These are phyloP conservation scores for Harpalus rufipes DNA, from an alignment of 2,888 invertebrate genomes.

Conservation along the genomic window DNA sequence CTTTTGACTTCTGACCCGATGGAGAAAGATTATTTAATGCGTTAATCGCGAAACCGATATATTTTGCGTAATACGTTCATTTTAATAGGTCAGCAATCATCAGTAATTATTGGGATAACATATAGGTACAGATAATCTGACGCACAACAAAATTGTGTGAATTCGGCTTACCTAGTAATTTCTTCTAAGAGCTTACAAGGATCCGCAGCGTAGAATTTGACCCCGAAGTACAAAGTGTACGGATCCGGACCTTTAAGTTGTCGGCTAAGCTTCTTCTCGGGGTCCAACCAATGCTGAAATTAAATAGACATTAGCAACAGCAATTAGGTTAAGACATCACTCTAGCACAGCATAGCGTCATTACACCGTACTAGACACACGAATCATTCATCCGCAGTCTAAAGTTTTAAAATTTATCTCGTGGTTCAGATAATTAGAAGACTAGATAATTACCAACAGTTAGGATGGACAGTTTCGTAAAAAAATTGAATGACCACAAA, in stretches of 20 bases:
- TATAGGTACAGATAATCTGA: too few relatives aligned
- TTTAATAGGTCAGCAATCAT: too few relatives aligned
- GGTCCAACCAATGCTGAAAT: conserved; percentile 95
- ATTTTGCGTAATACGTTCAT: not conserved
- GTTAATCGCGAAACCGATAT: not conserved
- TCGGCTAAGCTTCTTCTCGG: conserved; percentile 91
- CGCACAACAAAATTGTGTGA: not conserved
- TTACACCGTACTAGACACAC: not conserved
- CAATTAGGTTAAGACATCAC: conserved; percentile 14
- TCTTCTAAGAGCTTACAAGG: conserved; percentile 97
- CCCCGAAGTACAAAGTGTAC: conserved; percentile 96
- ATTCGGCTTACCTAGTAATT: conserved; percentile 88
- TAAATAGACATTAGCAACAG: conserved; percentile 56
- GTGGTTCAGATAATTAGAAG: not conserved
- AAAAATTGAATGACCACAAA: too few relatives aligned
- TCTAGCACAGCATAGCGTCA: not conserved
- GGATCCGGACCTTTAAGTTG: conserved; percentile 86
- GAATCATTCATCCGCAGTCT: not conserved
- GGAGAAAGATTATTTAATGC: not conserved
- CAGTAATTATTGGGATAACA: too few relatives aligned
- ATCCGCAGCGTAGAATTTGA: conserved; percentile 98
- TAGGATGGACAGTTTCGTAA: not conserved
- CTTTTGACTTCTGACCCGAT: not conserved
- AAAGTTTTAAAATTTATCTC: not conserved
- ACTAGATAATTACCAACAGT: not conserved